Evolutionary conservation across 2,797 vertebrate species (phyloP).

Genomic region (Columba guinea): DNA sequence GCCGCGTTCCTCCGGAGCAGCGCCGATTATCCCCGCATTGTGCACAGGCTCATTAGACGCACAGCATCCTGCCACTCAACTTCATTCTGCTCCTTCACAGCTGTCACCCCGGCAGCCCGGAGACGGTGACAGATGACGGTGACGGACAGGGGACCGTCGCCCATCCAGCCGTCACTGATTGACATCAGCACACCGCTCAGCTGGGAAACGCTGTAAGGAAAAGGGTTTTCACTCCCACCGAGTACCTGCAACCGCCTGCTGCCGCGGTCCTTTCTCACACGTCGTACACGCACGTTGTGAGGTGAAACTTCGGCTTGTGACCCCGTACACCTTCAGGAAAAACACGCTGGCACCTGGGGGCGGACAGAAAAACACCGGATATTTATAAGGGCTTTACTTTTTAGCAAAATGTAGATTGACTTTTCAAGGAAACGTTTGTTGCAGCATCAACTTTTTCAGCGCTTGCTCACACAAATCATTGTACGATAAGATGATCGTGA

Average conservation of each 20-base stretch:
- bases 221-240: neutral
- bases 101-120: slow-evolving; percentile 55
- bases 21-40: slow-evolving; percentile 43
- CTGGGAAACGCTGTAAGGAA: neutral
- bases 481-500: neutral
- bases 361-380: neutral
- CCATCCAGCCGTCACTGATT: slow-evolving; percentile 8
- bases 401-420: neutral
- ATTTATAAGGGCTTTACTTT: neutral
- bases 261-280: too few species aligned
- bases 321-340: rapidly evolving
- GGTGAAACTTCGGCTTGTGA: rapidly evolving
- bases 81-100: slow-evolving; percentile 42
- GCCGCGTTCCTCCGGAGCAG: slow-evolving; percentile 40
- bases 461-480: slow-evolving; percentile 14
- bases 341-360: neutral
- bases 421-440: neutral
- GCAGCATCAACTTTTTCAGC: neutral
- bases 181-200: slow-evolving; percentile 1
- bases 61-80: slow-evolving; percentile 71
- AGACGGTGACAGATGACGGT: slow-evolving; percentile 47
- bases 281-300: neutral
- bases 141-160: slow-evolving; percentile 26
- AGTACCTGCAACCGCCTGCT: neutral
- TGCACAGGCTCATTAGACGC: slow-evolving; percentile 66